Base-by-base conservation (phyloP, 2,113 vertebrate species). In the Tragulus kanchil region DNA sequence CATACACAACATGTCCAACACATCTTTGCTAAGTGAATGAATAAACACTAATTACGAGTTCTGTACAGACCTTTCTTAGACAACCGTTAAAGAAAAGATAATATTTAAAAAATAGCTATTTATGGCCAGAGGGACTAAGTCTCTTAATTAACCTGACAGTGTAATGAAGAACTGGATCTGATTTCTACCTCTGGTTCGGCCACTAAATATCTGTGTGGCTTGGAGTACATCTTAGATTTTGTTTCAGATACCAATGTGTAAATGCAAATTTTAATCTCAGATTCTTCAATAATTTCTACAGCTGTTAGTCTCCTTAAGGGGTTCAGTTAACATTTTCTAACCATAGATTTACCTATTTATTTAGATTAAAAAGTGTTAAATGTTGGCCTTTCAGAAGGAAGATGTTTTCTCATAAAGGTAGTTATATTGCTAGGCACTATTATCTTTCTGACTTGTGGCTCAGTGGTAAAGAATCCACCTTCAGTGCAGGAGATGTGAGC, bases 241-340 rank as follows among this genome's bases (percentile, higher is more conserved):
- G 42, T 69, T 89, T 84, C 48, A 79, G 45, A 48, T 75, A 86
- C 75, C 59, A 75, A 1, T 59, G 11, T 36, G 25, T 82, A 16
- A 67, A n/a, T 78, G 2, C 89, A 75, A 77, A 82, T 2, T 81
- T 58, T 61, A 89, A 36, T 64, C 15, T 93, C 5, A 69, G 2
- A 42, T 96, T 83, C 31, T 87, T 94, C 42, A 69, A 5, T 54
- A 85, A n/a, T 19, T 96, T 97, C 85, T 92, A 89, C 61, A 93
- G 45, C 67, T 93, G 0, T 78, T 64, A 77, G n/a, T 85, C 87
- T 11, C 31, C 28, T 85, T 54, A 62, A 62, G 48, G 7, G 62
- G 15, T 54, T 79, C 10, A 81, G 12, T 21, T 67, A 69, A 81
- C 4, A 64, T 94, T 95, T 42, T 85, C 11, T 17, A 81, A 54